Evolutionary conservation across 2,888 invertebrate genomes (phyloP).

Genomic region (Monopis laevigella): DNA sequence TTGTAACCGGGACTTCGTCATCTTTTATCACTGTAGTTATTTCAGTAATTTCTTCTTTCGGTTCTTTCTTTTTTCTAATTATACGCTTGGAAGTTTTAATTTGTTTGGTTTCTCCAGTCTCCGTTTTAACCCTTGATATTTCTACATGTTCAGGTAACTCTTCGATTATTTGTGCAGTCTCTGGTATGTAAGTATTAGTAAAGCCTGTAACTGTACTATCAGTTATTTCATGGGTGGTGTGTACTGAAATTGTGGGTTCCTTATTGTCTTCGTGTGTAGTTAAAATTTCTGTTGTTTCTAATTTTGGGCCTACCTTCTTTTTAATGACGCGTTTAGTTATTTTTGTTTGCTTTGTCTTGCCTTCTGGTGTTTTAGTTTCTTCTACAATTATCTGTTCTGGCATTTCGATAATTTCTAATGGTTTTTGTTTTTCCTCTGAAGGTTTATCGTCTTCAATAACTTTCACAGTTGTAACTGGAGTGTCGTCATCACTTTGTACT

Average conservation of each 20-base stretch:
- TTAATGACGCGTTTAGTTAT: constrained; percentile 41
- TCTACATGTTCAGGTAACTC: constrained; percentile 39
- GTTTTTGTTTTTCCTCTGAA: constrained; percentile 22
- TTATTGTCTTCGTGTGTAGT: constrained; percentile 32
- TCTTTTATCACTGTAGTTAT: constrained; percentile 24
- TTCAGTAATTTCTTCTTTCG: constrained; percentile 27
- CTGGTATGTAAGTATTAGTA: constrained; percentile 17
- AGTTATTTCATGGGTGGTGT: constrained; percentile 18
- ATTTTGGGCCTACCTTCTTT: constrained; percentile 26
- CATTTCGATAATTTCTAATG: constrained; percentile 26
- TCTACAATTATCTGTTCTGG: constrained; percentile 22
- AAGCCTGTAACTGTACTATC: constrained; percentile 27
- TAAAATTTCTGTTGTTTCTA: constrained; percentile 20
- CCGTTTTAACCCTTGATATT: constrained; percentile 26
- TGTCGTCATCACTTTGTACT: constrained; percentile 30
- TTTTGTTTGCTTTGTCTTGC: constrained; percentile 19
- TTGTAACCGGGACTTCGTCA: constrained; percentile 24
- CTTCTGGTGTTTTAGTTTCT: constrained; percentile 15
- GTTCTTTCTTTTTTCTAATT: constrained; percentile 23
- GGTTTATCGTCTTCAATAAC: constrained; percentile 18
- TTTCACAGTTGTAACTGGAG: constrained; percentile 23
- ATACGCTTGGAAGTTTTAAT: constrained; percentile 26
- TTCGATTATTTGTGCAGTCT: constrained; percentile 19
- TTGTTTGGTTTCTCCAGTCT: constrained; percentile 17
- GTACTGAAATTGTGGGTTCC: constrained; percentile 22